A percentile compares a stretch with the other conserved stretches of the same genome.
phyloP scores from a whole-genome alignment of 2,113 vertebrate genomes.

The Misgurnus mizolepis region DNA sequence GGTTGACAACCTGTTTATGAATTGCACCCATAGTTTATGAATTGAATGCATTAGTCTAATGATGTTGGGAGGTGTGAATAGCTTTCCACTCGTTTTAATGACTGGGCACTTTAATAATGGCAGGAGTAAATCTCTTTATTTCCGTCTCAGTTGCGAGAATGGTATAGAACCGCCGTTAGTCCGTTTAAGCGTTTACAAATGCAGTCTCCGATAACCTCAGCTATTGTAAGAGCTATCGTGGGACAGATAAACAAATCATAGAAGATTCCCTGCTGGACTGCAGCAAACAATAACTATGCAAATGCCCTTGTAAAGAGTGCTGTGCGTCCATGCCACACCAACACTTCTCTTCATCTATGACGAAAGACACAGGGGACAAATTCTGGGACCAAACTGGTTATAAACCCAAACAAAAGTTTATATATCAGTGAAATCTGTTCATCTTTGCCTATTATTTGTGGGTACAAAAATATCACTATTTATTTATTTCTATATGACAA shows the following conservation, averaged over 20 bases:
- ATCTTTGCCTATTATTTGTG: no score
- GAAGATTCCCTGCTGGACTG: slow-evolving; percentile 45
- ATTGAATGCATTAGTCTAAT: slow-evolving; percentile 60
- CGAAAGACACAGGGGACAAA: no score
- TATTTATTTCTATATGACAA: no score
- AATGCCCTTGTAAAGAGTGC: slow-evolving; percentile 41
- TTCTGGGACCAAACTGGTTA: no score
- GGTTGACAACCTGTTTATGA: slow-evolving; percentile 54
- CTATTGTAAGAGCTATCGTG: slow-evolving; percentile 49
- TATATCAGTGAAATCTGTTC: no score
- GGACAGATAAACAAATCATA: slow-evolving; percentile 58
- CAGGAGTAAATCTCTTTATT: slow-evolving; percentile 39
- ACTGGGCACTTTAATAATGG: slow-evolving; percentile 14
- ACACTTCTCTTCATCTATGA: background rate
- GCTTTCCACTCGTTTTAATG: slow-evolving; percentile 49
- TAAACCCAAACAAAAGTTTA: no score
- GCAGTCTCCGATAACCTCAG: slow-evolving; percentile 61
- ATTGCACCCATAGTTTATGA: slow-evolving; percentile 56
- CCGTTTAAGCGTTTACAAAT: slow-evolving; percentile 58
- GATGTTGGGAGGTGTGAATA: slow-evolving; percentile 25
- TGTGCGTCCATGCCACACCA: background rate
- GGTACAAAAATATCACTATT: no score
- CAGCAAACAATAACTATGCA: slow-evolving; percentile 47
- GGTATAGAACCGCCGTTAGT: slow-evolving; percentile 45
- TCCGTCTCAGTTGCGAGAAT: slow-evolving; percentile 2